These are phyloP conservation scores for Sesamia nonagrioides DNA, from an alignment of 1,140 invertebrate species.

Conservation along the genomic window DNA sequence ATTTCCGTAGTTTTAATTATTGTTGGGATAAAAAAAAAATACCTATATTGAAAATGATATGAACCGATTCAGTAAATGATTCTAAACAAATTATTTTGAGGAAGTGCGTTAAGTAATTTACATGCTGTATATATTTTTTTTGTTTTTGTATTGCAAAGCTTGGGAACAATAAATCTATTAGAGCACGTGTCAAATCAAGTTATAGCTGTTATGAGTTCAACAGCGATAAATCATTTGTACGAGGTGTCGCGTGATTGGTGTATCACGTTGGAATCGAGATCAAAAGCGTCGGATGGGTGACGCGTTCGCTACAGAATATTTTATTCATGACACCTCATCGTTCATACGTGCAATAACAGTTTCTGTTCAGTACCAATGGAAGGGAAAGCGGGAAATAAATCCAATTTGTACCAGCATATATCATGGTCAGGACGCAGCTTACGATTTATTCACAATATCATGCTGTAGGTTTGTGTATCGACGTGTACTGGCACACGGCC, in stretches of 20 bases:
- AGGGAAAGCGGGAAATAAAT: conserved; percentile 82
- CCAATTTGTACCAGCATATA: conserved; percentile 85
- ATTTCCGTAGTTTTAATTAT: too few relatives aligned
- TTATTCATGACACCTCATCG: conserved; percentile 84
- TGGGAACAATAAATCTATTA: conserved; percentile 15
- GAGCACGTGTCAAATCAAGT: conserved; percentile 25
- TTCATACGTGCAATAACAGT: conserved; percentile 85
- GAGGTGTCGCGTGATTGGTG: conserved; percentile 63
- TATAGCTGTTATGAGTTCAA: conserved; percentile 4
- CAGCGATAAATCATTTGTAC: conserved; percentile 64
- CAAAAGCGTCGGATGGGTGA: conserved; percentile 68
- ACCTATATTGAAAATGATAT: too few relatives aligned
- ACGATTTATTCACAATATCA: conserved; percentile 81
- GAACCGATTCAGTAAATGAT: too few relatives aligned
- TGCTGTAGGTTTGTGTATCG: conserved; percentile 52
- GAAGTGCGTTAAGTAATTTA: too few relatives aligned
- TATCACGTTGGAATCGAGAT: conserved; percentile 74
- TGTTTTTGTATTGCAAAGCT: background rate
- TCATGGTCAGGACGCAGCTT: conserved; percentile 78
- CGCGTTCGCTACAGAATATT: conserved; percentile 78
- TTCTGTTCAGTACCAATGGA: conserved; percentile 79
- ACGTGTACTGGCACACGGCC: conserved; percentile 56
- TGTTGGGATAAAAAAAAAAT: too few relatives aligned
- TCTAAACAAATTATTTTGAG: too few relatives aligned
- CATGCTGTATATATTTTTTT: too few relatives aligned